phyloP scores from a whole-genome alignment of 1,140 invertebrate genomes.

The Eriocheir sinensis region DNA sequence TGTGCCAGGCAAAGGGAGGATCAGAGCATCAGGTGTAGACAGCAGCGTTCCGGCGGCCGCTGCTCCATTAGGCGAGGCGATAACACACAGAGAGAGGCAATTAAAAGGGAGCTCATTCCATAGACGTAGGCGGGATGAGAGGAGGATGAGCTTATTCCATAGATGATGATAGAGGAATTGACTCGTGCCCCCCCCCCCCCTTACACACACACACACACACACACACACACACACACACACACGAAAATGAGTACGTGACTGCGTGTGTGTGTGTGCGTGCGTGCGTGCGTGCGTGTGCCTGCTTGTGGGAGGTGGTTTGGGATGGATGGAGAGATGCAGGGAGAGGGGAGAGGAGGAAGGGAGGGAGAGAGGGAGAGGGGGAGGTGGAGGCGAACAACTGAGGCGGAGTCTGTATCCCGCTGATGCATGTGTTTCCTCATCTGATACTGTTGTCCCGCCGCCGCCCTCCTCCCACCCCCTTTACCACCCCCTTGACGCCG shows the following conservation, averaged over 20 bases:
- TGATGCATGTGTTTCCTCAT: constrained; percentile 35
- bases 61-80: no score
- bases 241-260: background rate
- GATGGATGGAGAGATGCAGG: no score
- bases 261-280: background rate
- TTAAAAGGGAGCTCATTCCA: no score
- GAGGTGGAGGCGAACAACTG: background rate
- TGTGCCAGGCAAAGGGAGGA: no score
- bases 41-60: no score
- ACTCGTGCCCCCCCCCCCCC: background rate
- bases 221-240: background rate
- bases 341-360: background rate
- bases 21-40: no score
- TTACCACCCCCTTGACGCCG: background rate
- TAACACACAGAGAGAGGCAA: no score
- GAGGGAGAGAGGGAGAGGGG: background rate
- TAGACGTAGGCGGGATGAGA: no score
- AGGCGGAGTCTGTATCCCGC: background rate
- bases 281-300: background rate
- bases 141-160: no score
- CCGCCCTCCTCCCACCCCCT: background rate
- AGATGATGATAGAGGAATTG: background rate
- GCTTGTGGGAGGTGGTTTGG: no score
- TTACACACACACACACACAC: background rate
- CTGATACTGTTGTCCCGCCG: constrained; percentile 35